Conservation (phyloP, 1,140 invertebrate species). For the Euwallacea fornicatus region DNA sequence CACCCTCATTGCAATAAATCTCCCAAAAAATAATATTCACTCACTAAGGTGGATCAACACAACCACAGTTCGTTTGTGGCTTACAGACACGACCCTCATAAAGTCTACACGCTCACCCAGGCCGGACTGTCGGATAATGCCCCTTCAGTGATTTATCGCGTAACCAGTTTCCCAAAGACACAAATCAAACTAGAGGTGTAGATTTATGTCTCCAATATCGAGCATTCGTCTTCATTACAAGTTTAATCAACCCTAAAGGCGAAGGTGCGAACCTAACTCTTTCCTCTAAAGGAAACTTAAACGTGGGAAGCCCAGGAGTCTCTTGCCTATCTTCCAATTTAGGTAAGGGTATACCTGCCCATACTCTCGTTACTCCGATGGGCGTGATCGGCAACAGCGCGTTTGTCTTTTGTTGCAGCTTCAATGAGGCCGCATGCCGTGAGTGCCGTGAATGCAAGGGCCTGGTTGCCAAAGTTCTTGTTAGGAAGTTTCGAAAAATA, state of each 20-base stretch:
- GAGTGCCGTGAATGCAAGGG: no score
- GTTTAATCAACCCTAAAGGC: conserved; percentile 12
- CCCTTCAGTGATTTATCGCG: conserved; percentile 18
- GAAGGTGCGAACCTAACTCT: neutral
- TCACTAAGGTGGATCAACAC: conserved; percentile 13
- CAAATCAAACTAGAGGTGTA: conserved; percentile 24
- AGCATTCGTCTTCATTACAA: conserved; percentile 20
- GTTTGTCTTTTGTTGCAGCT: no score
- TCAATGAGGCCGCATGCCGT: no score
- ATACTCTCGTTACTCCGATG: no score
- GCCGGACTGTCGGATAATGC: conserved; percentile 22
- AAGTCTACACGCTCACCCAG: conserved; percentile 13
- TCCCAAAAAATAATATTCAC: conserved; percentile 17
- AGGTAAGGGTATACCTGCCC: no score
- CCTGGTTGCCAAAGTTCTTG: no score
- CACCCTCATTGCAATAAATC: conserved; percentile 7
- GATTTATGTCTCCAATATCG: conserved; percentile 24
- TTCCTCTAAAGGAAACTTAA: neutral
- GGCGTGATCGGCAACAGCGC: no score
- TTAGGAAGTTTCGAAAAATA: no score
- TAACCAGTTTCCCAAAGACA: conserved; percentile 23
- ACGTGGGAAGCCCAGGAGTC: no score
- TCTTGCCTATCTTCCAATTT: no score
- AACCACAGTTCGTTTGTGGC: conserved; percentile 15
- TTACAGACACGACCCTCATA: conserved; percentile 24